Evolutionary conservation across 2,888 invertebrate species (phyloP), one percentile per base, ranked within the genome.

Genomic region (Marronus borbonicus): DNA sequence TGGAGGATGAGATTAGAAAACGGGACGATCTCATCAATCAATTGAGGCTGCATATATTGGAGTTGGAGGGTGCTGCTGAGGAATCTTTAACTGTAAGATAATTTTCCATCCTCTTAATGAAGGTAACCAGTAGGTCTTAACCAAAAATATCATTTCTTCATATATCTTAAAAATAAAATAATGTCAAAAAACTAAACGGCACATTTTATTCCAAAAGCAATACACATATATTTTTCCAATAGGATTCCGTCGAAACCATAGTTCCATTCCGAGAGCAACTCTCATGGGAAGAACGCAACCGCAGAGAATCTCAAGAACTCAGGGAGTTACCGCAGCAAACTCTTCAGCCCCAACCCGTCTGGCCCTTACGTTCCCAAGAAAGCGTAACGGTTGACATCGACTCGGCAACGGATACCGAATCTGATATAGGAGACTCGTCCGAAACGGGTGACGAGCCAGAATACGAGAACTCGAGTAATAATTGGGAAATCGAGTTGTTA

Each of bases 1-100:
- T 97, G 86, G 95, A 96, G 88, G 91, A 93, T 80, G 96, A 96
- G 88, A 93, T 97, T n/a, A 90, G 92, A 49, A 93, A 93, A 84
- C 91, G 96, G 52, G 96, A 97, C 86, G 94, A 94, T 85, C 93
- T 96, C 79, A 97, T 97, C 83, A 91, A 91, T 74, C 93, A 95
- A 86, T 90, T 97, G 58, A 95, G 94, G 86, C 90, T 91, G 82
- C 90, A 95, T 84, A 94, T 94, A 84, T 91, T 92, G 86, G 92
- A 94, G 85, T 86, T 95, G 82, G 93, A 94, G 79, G 85, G 83
- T 78, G 83, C 82, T 44, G 84, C 84, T 28, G 88, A 89, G 76
- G 88, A 88, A 80, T 88, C 88, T 0, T 84, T 86, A 36, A 86
- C 87, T 80, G 87, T 88, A 84, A 84, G 82, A 78, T 36, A 31